A percentile compares a stretch with the other conserved stretches of the same genome.
phyloP scores from a whole-genome alignment of 2,113 vertebrate genomes.

The Pseudonaja textilis region DNA sequence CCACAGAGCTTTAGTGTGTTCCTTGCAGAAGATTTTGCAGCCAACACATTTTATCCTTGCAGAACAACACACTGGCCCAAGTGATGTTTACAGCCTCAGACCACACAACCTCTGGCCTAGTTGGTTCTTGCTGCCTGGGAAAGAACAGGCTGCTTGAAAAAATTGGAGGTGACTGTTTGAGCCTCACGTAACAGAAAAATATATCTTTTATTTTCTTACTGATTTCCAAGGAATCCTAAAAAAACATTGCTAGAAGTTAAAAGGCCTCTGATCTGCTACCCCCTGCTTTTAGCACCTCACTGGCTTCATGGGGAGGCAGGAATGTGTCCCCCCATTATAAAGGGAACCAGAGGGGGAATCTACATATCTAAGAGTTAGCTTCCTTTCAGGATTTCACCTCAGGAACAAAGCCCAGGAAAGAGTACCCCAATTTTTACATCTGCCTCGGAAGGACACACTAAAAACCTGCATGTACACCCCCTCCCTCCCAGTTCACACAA shows the following conservation, averaged over 20 bases:
- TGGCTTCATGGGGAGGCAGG: not conserved
- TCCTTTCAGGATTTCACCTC: not conserved
- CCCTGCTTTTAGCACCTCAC: not conserved
- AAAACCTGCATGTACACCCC: not conserved
- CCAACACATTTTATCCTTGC: not conserved
- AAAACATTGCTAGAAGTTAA: not conserved
- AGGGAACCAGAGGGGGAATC: not conserved
- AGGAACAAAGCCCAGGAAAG: not conserved
- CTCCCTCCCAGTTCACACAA: not conserved
- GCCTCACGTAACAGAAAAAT: not conserved
- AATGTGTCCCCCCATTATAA: not conserved
- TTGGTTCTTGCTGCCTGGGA: not conserved
- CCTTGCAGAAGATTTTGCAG: not conserved
- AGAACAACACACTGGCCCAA: not conserved
- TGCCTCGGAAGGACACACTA: not conserved
- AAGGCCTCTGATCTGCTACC: not conserved
- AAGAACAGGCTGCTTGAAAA: not conserved
- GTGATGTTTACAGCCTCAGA: not conserved
- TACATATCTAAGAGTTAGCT: not conserved
- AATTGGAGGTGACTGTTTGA: not conserved
- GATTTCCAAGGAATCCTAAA: not conserved
- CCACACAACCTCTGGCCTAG: not conserved
- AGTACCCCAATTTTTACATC: not conserved
- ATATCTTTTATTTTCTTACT: not conserved
- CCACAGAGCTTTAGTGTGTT: not conserved